Evolutionary conservation across 1,140 invertebrate genomes (phyloP), one percentile per base, ranked within the genome.

Genomic region (Meloidogyne chitwoodi): DNA sequence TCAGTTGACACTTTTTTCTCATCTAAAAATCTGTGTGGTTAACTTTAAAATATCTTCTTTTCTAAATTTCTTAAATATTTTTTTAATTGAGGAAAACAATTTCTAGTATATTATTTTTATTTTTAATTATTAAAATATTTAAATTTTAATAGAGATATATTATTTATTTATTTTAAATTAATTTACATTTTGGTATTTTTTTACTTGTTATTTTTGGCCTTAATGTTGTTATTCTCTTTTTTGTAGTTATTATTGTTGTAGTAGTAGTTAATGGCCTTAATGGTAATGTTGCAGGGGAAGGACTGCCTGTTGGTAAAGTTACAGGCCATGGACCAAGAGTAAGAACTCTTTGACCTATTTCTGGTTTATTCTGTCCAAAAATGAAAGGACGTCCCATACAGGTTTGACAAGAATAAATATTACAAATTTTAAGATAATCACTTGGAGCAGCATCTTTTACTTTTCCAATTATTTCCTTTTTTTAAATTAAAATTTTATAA

Each of bases 391-490:
- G 29, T 1, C 80, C 80, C 80, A 81, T 81, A 48, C 80, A 81
- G 8, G 22, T 74, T 24, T 56, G 22, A 56, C 80, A 81, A 24
- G 66, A 19, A 67, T 85, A 87, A 64, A 85, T 82, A 26, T 72
- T 76, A 69, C 85, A 85, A 31, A 85, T 81, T 70, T 85, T 85
- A n/a, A 81, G 68, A 62, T 87, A 85, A 69, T 85, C 84, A 24
- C 80, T 80, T 24, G 81, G 84, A 12, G 81, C 73, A 27, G 84
- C 85, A 68, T 86, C 85, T 29, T 41, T 80, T 14, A 82, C 80
- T 44, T 80, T 84, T 8, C 85, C 84, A 64, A 85, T 85, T 14
- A 85, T 77, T 26, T 86, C 81, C 81, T 86, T 56, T 27, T 56
- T 67, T 67, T 14, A 6, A n/a, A 75, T 29, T 61, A 75, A 11